phyloP scores from a whole-genome alignment of 2,888 invertebrate genomes.

The Gnatocerus cornutus region DNA sequence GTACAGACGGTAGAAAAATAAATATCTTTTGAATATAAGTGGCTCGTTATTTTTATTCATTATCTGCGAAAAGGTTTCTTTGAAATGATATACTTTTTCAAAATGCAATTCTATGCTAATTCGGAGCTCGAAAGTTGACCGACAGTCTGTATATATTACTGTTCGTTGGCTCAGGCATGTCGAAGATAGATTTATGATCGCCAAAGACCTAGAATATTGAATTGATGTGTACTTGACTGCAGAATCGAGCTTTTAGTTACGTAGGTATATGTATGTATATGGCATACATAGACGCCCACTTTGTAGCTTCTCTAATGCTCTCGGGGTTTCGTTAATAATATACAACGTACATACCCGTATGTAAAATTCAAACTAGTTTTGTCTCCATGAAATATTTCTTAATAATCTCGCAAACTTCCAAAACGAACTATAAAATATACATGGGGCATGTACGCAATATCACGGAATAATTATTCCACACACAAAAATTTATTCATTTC shows the following conservation, averaged over 20 bases:
- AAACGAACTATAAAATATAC: conserved; percentile 15
- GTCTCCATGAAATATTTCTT: conserved; percentile 28
- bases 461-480: neutral
- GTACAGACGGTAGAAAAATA: conserved; percentile 46
- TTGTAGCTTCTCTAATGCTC: conserved; percentile 30
- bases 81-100: conserved; percentile 50
- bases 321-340: conserved; percentile 32
- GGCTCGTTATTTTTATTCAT: conserved; percentile 50
- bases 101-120: conserved; percentile 50
- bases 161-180: conserved; percentile 40
- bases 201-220: conserved; percentile 43
- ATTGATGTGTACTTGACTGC: conserved; percentile 44
- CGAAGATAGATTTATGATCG: conserved; percentile 49
- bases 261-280: conserved; percentile 26
- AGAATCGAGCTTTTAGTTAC: conserved; percentile 41
- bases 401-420: conserved; percentile 14
- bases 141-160: conserved; percentile 43
- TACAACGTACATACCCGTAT: conserved; percentile 21
- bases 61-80: conserved; percentile 40
- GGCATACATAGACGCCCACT: conserved; percentile 30
- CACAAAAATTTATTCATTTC: no score
- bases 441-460: conserved; percentile 1
- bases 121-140: conserved; percentile 38
- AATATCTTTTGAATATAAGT: conserved; percentile 47
- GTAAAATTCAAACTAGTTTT: conserved; percentile 32